Evolutionary conservation across 2,888 invertebrate species (phyloP).

Genomic region (Lagria hirta): DNA sequence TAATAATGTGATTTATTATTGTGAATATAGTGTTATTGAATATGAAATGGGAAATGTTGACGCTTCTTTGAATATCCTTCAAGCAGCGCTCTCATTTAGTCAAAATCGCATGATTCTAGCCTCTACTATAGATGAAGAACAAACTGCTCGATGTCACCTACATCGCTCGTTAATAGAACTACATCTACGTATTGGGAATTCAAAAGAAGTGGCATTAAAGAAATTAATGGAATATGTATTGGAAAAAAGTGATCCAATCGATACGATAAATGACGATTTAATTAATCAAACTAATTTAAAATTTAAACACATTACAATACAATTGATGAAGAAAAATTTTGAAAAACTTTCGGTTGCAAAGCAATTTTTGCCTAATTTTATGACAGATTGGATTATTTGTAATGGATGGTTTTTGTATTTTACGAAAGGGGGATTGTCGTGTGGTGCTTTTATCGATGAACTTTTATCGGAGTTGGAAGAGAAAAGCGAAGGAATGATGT

Average conservation of each 20-base stretch:
- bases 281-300: constrained; percentile 43
- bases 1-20: constrained; percentile 61
- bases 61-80: constrained; percentile 57
- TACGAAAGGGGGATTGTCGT: constrained; percentile 47
- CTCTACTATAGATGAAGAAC: constrained; percentile 41
- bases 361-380: constrained; percentile 57
- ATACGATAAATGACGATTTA: constrained; percentile 31
- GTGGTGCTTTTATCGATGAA: constrained; percentile 48
- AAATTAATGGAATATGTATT: constrained; percentile 41
- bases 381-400: constrained; percentile 58
- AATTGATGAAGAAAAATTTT: constrained; percentile 38
- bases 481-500: constrained; percentile 30
- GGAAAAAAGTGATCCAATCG: constrained; percentile 31
- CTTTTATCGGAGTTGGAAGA: constrained; percentile 40
- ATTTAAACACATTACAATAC: constrained; percentile 45
- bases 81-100: constrained; percentile 51
- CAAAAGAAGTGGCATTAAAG: constrained; percentile 37
- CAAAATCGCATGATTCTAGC: constrained; percentile 30
- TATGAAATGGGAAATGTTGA: constrained; percentile 57
- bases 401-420: constrained; percentile 58
- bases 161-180: constrained; percentile 51
- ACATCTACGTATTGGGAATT: constrained; percentile 26
- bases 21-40: constrained; percentile 65
- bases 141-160: constrained; percentile 50
- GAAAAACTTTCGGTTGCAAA: constrained; percentile 39